phyloP scores from a whole-genome alignment of 2,888 invertebrate species.

The Amblyjoppa proteus region DNA sequence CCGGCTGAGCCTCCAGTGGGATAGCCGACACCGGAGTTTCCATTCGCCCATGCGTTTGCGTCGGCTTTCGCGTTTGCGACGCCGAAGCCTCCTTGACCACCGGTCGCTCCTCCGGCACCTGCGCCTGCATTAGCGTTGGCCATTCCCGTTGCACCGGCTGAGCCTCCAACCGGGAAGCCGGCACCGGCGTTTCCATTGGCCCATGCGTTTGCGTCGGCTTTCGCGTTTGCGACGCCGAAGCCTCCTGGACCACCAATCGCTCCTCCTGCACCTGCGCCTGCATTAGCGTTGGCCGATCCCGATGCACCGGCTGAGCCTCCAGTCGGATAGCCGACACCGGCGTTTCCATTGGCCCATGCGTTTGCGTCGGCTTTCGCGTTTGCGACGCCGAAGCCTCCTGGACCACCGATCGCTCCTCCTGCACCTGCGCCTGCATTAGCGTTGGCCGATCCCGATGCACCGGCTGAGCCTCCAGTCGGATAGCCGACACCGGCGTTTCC shows the following conservation, averaged over 20 bases:
- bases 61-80: no score
- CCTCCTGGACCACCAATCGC: conserved; percentile 25
- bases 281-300: conserved; percentile 1
- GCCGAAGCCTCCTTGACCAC: no score
- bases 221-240: not conserved
- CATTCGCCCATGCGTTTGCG: no score
- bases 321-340: no score
- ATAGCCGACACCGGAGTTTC: not conserved
- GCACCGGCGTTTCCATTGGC: no score
- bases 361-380: no score
- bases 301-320: not conserved
- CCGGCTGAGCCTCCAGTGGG: conserved; percentile 44
- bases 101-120: not conserved
- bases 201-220: no score
- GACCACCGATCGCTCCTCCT: conserved; percentile 20
- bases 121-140: conserved; percentile 32
- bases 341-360: no score
- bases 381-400: conserved; percentile 26
- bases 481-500: not conserved
- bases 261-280: conserved; percentile 13
- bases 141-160: not conserved
- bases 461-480: conserved; percentile 37
- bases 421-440: conserved; percentile 48
- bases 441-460: conserved; percentile 62
- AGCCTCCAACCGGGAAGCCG: no score